Base-by-base conservation (phyloP, 2,888 invertebrate species). In the Ochropleura plecta region DNA sequence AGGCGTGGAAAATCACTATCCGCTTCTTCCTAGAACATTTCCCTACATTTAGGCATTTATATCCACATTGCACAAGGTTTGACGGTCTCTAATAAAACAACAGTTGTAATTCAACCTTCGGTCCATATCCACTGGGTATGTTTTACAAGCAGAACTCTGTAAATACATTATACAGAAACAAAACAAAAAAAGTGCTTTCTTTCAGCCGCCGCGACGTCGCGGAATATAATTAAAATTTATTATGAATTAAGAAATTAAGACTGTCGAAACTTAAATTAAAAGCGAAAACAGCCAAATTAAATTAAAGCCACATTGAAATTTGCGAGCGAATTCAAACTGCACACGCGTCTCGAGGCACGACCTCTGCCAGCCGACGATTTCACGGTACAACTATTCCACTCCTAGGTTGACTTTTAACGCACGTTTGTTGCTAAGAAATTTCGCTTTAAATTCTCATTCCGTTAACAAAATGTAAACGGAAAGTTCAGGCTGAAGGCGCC, bases 401-500 rank as follows among this genome's bases (percentile, higher is more conserved):
- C 87, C 84, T 81, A 87, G 89, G 87, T 82, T 87, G 90, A 90
- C 91, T 93, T 92, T 91, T 90, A 90, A 92, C 92, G 91, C 92
- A 94, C 92, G 93, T 94, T 94, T 93, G 92, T 91, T 91, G 91
- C 92, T 91, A 92, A 93, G 93, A 94, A 94, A 93, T 92, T 93
- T 92, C 91, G 90, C 92, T 93, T 95, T 92, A 95, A 95, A 95
- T 93, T 94, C 94, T 92, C 94, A 94, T 94, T 94, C 90, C 91
- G 92, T 92, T 94, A 95, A 94, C 94, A 94, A 94, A 95, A 94
- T 94, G 94, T 94, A 95, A 95, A 95, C 94, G 95, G 92, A 92
- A 92, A 93, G 89, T 93, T 91, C 87, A 86, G 87, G 89, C 82
- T 90, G 86, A 89, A 90, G 89, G 90, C 89, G 90, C 86, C 83